Conservation (phyloP, 2,888 invertebrate species). For the Amaurobius ferox region DNA sequence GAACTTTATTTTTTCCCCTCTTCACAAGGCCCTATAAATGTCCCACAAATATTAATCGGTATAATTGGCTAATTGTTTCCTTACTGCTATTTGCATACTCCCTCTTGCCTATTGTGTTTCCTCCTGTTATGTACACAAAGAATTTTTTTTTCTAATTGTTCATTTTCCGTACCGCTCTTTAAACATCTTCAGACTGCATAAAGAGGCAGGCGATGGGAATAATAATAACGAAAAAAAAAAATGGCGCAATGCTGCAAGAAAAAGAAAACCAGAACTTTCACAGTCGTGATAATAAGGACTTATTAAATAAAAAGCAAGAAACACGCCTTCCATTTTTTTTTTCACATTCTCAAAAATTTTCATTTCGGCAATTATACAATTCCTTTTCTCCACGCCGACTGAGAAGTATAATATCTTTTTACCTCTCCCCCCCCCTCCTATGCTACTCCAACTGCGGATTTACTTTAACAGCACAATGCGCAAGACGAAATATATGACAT, state of each 20-base stretch:
- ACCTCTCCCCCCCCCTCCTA: background rate
- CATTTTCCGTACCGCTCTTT: constrained; percentile 57
- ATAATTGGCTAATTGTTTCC: constrained; percentile 69
- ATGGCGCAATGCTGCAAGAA: background rate
- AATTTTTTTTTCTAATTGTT: constrained; percentile 45
- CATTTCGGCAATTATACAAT: constrained; percentile 68
- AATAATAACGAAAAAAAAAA: constrained; percentile 30
- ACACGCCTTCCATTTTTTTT: constrained; percentile 8
- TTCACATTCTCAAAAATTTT: constrained; percentile 39
- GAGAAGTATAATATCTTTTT: constrained; percentile 53
- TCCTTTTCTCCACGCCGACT: constrained; percentile 46
- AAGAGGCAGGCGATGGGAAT: constrained; percentile 13
- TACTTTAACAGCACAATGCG: constrained; percentile 53
- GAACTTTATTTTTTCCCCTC: constrained; percentile 5
- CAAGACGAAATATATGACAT: constrained; percentile 50
- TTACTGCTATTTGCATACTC: constrained; percentile 57
- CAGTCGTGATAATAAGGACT: constrained; percentile 63
- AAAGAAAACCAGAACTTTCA: constrained; percentile 50
- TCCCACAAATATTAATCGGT: constrained; percentile 56
- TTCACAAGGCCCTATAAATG: constrained; percentile 29
- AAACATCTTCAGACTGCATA: constrained; percentile 65
- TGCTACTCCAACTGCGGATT: constrained; percentile 27
- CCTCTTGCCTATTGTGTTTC: constrained; percentile 55
- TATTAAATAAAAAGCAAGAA: constrained; percentile 58
- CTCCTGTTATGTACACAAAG: background rate